Conservation (phyloP, 2,113 vertebrate species). For the Heteronetta atricapilla region DNA sequence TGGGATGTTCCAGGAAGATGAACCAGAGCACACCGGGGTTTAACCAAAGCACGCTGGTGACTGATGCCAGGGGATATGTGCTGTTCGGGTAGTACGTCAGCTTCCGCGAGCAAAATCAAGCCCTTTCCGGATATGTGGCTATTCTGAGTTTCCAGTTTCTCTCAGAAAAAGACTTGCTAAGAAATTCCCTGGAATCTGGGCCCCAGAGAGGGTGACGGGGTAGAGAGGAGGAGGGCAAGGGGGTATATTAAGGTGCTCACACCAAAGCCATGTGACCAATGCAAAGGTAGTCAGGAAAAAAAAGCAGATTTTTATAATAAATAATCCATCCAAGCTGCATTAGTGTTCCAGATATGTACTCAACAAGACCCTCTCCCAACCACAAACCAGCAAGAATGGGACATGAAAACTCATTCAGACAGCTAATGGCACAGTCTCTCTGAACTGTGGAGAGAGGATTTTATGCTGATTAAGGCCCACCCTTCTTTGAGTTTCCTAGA, state of each 20-base stretch:
- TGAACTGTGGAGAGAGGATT: conserved; percentile 59
- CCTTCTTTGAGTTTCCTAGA: conserved; percentile 59
- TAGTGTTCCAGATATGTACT: conserved; percentile 73
- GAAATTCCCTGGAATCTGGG: conserved; percentile 58
- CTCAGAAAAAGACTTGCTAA: conserved; percentile 18
- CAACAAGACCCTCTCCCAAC: conserved; percentile 60
- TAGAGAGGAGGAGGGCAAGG: conserved; percentile 24
- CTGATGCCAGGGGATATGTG: background rate
- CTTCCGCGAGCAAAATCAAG: conserved; percentile 10
- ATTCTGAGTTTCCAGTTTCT: conserved; percentile 32
- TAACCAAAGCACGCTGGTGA: background rate
- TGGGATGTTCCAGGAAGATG: background rate
- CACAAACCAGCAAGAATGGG: conserved; percentile 68
- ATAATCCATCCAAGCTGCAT: conserved; percentile 64
- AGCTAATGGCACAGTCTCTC: conserved; percentile 69
- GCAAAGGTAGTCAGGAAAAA: conserved; percentile 73
- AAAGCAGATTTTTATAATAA: conserved; percentile 64
- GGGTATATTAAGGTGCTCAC: conserved; percentile 66
- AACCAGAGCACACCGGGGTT: background rate
- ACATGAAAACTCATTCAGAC: conserved; percentile 63
- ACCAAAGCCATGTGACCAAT: conserved; percentile 71
- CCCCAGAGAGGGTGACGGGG: conserved; percentile 16
- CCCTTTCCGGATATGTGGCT: background rate
- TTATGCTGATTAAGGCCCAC: conserved; percentile 70
- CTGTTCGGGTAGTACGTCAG: background rate